phyloP scores from a whole-genome alignment of 2,113 vertebrate genomes.

The Cebus imitator region DNA sequence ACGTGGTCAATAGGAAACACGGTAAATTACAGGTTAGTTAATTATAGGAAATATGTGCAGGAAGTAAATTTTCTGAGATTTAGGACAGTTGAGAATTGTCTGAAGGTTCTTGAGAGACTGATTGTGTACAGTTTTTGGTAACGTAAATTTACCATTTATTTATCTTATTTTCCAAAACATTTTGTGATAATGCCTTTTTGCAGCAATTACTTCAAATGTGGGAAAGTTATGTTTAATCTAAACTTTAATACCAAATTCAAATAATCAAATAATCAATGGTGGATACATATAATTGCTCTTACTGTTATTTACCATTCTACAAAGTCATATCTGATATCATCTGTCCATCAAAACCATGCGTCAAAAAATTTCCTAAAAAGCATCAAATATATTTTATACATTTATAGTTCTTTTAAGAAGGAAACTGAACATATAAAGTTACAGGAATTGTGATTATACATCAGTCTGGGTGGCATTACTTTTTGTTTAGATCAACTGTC shows the following conservation, averaged over 20 bases:
- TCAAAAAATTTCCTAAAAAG: neutral
- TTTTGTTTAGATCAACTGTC: neutral
- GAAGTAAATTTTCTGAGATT: neutral
- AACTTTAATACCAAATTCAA: constrained; percentile 11
- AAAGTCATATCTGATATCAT: neutral
- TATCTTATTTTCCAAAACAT: neutral
- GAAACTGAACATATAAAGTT: neutral
- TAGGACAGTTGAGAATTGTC: neutral
- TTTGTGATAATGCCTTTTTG: neutral
- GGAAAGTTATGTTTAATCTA: neutral
- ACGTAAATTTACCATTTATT: neutral
- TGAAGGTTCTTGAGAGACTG: neutral
- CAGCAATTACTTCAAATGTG: neutral
- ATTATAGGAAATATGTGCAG: neutral
- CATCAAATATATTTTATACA: neutral
- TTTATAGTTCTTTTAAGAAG: neutral
- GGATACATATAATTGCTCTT: neutral
- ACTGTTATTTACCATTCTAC: neutral
- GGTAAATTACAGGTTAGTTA: neutral
- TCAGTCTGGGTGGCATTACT: neutral
- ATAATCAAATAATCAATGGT: neutral
- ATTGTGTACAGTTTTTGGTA: neutral
- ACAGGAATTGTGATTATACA: neutral
- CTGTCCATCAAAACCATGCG: constrained; percentile 9
- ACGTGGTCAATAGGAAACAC: neutral